These are phyloP conservation scores for Proterorhinus semilunaris DNA, from an alignment of 2,113 vertebrate species.

Conservation along the genomic window DNA sequence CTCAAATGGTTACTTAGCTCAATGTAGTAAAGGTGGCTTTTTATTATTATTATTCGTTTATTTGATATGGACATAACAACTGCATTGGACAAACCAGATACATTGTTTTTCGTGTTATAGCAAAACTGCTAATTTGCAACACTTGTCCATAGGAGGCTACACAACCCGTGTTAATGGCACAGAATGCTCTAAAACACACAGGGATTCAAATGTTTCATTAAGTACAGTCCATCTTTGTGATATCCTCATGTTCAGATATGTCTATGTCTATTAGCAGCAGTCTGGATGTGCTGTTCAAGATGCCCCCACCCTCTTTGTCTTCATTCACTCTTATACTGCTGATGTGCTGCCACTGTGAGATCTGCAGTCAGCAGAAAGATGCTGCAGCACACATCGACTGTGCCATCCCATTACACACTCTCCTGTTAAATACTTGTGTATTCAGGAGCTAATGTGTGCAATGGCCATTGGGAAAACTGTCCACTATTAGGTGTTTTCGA, in stretches of 20 bases:
- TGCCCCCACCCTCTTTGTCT: conserved; percentile 13
- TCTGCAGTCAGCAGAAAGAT: conserved; percentile 65
- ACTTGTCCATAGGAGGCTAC: no score
- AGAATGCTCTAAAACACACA: no score
- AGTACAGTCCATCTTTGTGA: not conserved
- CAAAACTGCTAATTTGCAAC: no score
- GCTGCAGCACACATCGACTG: conserved; percentile 44
- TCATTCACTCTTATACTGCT: conserved; percentile 53
- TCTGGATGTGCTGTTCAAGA: conserved; percentile 14
- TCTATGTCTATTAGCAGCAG: not conserved
- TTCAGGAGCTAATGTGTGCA: not conserved
- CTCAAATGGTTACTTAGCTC: no score
- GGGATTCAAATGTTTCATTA: no score
- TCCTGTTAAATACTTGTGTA: not conserved
- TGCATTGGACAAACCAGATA: no score
- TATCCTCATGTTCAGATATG: not conserved
- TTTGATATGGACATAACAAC: no score
- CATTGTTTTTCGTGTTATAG: no score
- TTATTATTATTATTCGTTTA: no score
- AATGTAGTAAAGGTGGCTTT: no score
- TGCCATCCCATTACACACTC: conserved; percentile 22
- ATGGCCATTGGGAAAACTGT: conserved; percentile 20
- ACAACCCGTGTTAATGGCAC: no score
- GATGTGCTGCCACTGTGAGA: conserved; percentile 46
- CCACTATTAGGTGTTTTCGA: conserved; percentile 28